Percentiles rank a stretch among this genome's conserved stretches.
Conservation (phyloP, 2,113 vertebrate species). For the Scophthalmus maximus region DNA sequence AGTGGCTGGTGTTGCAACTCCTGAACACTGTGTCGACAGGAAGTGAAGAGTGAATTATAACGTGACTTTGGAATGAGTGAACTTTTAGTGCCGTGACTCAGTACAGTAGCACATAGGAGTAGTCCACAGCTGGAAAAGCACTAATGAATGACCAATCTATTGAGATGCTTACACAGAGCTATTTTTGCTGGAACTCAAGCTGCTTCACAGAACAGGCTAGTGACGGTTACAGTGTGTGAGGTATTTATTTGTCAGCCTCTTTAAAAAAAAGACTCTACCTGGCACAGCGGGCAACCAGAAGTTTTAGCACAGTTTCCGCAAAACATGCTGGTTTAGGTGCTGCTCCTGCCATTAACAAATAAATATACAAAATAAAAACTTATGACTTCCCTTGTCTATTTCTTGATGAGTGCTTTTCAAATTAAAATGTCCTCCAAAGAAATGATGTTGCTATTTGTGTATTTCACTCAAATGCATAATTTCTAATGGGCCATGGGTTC, state of each 20-base stretch:
- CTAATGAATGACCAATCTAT: constrained; percentile 30
- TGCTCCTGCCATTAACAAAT: not conserved
- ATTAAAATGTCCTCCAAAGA: constrained; percentile 12
- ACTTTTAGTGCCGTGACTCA: constrained; percentile 43
- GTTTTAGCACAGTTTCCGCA: not conserved
- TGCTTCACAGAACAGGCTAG: constrained; percentile 11
- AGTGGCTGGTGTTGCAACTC: constrained; percentile 21
- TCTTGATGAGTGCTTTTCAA: constrained; percentile 14
- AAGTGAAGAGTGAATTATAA: constrained; percentile 22
- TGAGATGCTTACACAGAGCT: not conserved
- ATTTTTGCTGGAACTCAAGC: constrained; percentile 19
- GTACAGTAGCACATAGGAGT: constrained; percentile 44
- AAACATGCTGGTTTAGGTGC: not conserved
- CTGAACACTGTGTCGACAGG: constrained; percentile 12
- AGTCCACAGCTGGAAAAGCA: constrained; percentile 32
- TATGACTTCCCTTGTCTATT: not conserved
- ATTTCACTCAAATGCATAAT: constrained; percentile 10
- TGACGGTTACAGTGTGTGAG: constrained; percentile 4
- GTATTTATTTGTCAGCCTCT: not conserved
- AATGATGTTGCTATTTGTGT: not conserved
- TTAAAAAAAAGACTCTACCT: constrained; percentile 2
- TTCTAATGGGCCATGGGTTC: constrained; percentile 47
- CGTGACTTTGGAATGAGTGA: constrained; percentile 7
- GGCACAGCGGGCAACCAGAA: not conserved
- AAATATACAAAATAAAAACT: constrained; percentile 12